These are phyloP conservation scores for Clarias macrocephalus DNA, from an alignment of 2,113 vertebrate genomes.

Conservation along the genomic window DNA sequence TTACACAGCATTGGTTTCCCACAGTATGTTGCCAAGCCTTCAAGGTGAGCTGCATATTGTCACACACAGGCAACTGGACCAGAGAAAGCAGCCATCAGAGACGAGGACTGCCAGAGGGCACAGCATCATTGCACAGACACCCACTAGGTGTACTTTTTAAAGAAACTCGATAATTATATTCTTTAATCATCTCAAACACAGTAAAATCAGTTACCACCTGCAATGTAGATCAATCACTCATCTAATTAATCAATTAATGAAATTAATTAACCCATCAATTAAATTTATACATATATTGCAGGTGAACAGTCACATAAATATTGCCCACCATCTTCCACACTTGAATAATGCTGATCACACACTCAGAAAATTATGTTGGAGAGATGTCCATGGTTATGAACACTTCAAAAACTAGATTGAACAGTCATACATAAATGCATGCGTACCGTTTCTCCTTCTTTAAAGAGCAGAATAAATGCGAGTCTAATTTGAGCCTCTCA, in stretches of 20 bases:
- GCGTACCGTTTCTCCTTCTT: background rate
- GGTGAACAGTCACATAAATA: background rate
- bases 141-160: background rate
- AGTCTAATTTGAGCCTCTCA: conserved; percentile 36
- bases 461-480: conserved; percentile 18
- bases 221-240: background rate
- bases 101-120: background rate
- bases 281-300: background rate
- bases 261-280: background rate
- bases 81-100: background rate
- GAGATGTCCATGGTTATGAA: background rate
- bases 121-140: background rate
- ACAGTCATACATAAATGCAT: background rate
- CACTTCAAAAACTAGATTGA: background rate
- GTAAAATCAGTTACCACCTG: background rate
- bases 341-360: background rate
- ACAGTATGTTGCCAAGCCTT: conserved; percentile 2
- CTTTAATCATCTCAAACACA: background rate
- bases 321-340: background rate
- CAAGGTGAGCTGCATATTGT: background rate
- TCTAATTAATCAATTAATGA: background rate
- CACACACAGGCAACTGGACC: background rate
- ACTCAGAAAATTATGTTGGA: conserved; percentile 1
- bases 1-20: background rate
- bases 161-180: background rate